These are phyloP conservation scores for Motacilla tschutschensis DNA, from an alignment of 2,113 vertebrate genomes.

Conservation along the genomic window DNA sequence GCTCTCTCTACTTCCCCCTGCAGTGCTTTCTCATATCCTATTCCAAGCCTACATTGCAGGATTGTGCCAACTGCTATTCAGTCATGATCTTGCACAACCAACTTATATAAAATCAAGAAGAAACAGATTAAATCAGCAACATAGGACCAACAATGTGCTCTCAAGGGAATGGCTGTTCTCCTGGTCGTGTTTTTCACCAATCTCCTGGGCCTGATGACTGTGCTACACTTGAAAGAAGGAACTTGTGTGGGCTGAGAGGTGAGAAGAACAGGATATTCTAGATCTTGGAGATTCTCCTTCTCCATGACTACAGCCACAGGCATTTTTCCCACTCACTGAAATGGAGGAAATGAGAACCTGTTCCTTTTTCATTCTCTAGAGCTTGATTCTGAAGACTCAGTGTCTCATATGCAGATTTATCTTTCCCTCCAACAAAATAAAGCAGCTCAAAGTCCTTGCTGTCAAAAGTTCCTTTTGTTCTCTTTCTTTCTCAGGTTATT, in stretches of 20 bases:
- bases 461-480: background rate
- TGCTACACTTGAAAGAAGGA: background rate
- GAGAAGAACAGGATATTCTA: background rate
- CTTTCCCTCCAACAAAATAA: background rate
- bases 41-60: background rate
- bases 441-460: background rate
- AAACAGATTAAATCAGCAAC: background rate
- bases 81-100: background rate
- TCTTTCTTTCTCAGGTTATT: background rate
- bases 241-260: background rate
- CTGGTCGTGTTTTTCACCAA: background rate
- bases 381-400: background rate
- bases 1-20: background rate
- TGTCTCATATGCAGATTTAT: background rate
- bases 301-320: background rate
- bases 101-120: background rate
- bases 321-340: background rate
- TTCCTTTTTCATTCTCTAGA: background rate
- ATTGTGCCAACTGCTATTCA: background rate
- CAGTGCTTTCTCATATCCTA: background rate
- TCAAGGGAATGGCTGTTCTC: background rate
- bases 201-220: background rate
- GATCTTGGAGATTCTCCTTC: background rate
- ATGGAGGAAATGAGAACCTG: background rate
- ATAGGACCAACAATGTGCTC: fast-evolving